Percentiles rank a stretch among this genome's conserved stretches.
These are phyloP conservation scores for Ceratothoa steindachneri DNA, from an alignment of 2,888 invertebrate genomes.

Conservation along the genomic window DNA sequence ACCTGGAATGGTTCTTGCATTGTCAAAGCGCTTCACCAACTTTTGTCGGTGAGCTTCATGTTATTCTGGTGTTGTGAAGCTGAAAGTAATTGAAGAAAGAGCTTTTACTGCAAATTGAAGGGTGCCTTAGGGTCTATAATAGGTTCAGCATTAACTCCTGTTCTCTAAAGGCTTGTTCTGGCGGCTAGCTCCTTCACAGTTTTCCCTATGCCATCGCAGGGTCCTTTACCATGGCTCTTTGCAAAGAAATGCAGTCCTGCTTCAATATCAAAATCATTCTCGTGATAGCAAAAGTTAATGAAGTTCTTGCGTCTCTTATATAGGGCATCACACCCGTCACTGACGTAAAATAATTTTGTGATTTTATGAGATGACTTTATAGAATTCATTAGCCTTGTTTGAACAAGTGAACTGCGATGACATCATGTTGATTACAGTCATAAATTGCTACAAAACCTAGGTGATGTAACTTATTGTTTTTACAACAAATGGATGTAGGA, in stretches of 20 bases:
- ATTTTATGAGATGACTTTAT: not conserved
- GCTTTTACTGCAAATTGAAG: not conserved
- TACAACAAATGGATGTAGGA: no score
- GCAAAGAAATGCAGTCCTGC: not conserved
- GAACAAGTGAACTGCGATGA: no score
- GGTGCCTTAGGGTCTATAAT: not conserved
- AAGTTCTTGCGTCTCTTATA: not conserved
- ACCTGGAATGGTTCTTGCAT: no score
- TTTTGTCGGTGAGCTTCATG: no score
- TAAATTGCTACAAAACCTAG: no score
- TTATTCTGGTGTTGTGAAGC: not conserved
- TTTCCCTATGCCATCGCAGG: not conserved
- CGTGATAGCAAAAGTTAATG: not conserved
- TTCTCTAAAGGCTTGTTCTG: no score
- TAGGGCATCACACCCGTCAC: not conserved
- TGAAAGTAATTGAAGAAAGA: not conserved
- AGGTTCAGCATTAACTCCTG: no score
- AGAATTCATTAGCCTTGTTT: not conserved
- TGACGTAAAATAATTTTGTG: not conserved
- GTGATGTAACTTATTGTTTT: no score
- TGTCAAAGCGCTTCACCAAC: no score
- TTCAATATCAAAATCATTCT: not conserved
- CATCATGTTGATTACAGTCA: no score
- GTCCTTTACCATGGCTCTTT: not conserved
- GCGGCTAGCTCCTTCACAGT: no score